Conservation (phyloP, 1,140 invertebrate genomes). For the Drosophila mayri region DNA sequence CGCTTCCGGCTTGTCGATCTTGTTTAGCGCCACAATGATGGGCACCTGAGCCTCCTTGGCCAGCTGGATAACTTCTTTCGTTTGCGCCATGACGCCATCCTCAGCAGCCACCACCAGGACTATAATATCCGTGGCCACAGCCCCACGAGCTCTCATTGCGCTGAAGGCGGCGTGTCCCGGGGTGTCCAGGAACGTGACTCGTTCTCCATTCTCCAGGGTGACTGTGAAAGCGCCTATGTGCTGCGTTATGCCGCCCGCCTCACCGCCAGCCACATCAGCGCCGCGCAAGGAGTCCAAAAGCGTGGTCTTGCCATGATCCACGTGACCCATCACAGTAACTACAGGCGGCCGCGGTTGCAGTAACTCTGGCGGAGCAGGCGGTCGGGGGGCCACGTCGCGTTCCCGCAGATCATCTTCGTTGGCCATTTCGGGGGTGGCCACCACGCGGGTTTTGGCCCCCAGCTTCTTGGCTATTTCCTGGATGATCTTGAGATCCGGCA, state of each 20-base stretch:
- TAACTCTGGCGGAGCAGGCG: conserved; percentile 87
- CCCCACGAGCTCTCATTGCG: conserved; percentile 96
- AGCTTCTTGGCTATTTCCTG: conserved; percentile 88
- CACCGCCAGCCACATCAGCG: conserved; percentile 93
- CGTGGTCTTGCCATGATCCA: conserved; percentile 99
- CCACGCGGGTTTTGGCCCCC: conserved; percentile 87
- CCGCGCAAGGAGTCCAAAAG: conserved; percentile 95
- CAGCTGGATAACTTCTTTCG: conserved; percentile 92
- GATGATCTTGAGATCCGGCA: conserved; percentile 87
- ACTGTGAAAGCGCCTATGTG: conserved; percentile 99
- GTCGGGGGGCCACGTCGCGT: conserved; percentile 86
- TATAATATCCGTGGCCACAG: conserved; percentile 96
- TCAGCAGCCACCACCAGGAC: conserved; percentile 99
- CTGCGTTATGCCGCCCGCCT: conserved; percentile 99
- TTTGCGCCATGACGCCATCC: conserved; percentile 99
- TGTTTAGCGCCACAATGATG: conserved; percentile 99
- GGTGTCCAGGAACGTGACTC: conserved; percentile 98
- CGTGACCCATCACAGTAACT: conserved; percentile 99
- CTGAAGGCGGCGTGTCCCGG: conserved; percentile 99
- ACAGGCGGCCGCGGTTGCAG: conserved; percentile 92
- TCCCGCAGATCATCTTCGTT: conserved; percentile 73
- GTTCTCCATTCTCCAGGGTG: conserved; percentile 88
- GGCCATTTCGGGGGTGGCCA: conserved; percentile 85
- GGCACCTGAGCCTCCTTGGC: conserved; percentile 94
- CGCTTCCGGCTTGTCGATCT: conserved; percentile 96